Evolutionary conservation across 2,888 invertebrate genomes (phyloP), one percentile per base, ranked within the genome.

Genomic region (Elysia crispata): DNA sequence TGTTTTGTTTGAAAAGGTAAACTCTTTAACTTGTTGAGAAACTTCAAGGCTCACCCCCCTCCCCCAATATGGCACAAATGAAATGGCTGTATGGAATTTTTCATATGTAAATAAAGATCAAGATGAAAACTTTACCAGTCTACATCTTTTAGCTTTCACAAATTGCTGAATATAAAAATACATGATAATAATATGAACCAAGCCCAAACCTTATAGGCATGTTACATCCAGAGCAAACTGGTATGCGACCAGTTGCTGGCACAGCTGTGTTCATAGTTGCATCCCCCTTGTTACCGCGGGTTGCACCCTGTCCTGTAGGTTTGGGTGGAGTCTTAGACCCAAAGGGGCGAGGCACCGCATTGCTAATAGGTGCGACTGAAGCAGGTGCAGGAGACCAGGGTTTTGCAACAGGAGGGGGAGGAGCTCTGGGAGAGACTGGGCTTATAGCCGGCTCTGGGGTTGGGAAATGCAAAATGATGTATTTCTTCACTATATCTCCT

Each of bases 141-240:
- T n/a, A n/a, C n/a, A n/a, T n/a, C n/a, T n/a, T n/a, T n/a, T n/a
- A n/a, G n/a, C n/a, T n/a, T n/a, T n/a, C n/a, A n/a, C n/a, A n/a
- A n/a, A n/a, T n/a, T n/a, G n/a, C n/a, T n/a, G n/a, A n/a, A n/a
- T n/a, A n/a, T n/a, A n/a, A n/a, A n/a, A n/a, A n/a, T n/a, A n/a
- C n/a, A n/a, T n/a, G n/a, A n/a, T n/a, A n/a, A n/a, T n/a, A n/a
- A n/a, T n/a, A n/a, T 41, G 11, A 41, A 41, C 5, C 41, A 41
- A 41, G 3, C 41, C 41, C 72, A 77, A 77, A 90, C 90, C 89
- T 90, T 82, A 89, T 88, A 54, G 86, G 85, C 69, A 82, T 85
- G 18, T 88, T 89, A 85, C 90, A 90, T 25, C 86, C 83, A 75
- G 86, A 84, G 85, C 90, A 90, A 0, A 87, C 77, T 1, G 86